Percentiles rank a stretch among this genome's conserved stretches.
These are phyloP conservation scores for Bombus affinis DNA, from an alignment of 1,140 invertebrate genomes.

Conservation along the genomic window DNA sequence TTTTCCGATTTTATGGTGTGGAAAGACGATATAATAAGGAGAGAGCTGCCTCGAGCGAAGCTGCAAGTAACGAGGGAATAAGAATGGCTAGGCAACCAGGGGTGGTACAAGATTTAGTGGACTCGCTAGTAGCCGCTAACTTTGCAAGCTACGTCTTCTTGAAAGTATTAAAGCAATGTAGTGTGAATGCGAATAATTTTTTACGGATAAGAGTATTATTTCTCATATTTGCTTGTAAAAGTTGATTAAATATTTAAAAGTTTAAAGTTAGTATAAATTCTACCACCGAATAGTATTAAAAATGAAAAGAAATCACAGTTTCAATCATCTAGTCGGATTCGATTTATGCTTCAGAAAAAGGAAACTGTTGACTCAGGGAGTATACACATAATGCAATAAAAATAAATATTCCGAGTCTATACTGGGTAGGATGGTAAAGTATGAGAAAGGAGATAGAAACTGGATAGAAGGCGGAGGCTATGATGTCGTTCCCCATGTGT, in stretches of 20 bases:
- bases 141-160: slow-evolving; percentile 73
- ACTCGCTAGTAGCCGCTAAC: slow-evolving; percentile 79
- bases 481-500: slow-evolving; percentile 63
- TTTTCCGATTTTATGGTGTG: slow-evolving; percentile 83
- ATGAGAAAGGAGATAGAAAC: slow-evolving; percentile 59
- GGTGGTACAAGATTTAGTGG: slow-evolving; percentile 80
- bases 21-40: slow-evolving; percentile 84
- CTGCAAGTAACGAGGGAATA: slow-evolving; percentile 83
- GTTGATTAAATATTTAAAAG: too few species aligned
- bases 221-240: neutral
- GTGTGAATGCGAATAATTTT: slow-evolving; percentile 36
- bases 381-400: slow-evolving; percentile 72
- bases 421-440: slow-evolving; percentile 57
- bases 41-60: slow-evolving; percentile 78
- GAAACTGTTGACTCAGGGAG: slow-evolving; percentile 75
- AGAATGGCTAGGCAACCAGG: slow-evolving; percentile 76
- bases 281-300: neutral
- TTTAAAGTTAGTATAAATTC: neutral
- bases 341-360: slow-evolving; percentile 67
- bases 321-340: slow-evolving; percentile 54
- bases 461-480: slow-evolving; percentile 53
- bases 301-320: neutral
- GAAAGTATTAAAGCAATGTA: slow-evolving; percentile 80
- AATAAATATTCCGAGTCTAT: slow-evolving; percentile 73
- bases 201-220: neutral